Evolutionary conservation across 2,888 invertebrate species (phyloP).

Genomic region (Ceriagrion tenellum): DNA sequence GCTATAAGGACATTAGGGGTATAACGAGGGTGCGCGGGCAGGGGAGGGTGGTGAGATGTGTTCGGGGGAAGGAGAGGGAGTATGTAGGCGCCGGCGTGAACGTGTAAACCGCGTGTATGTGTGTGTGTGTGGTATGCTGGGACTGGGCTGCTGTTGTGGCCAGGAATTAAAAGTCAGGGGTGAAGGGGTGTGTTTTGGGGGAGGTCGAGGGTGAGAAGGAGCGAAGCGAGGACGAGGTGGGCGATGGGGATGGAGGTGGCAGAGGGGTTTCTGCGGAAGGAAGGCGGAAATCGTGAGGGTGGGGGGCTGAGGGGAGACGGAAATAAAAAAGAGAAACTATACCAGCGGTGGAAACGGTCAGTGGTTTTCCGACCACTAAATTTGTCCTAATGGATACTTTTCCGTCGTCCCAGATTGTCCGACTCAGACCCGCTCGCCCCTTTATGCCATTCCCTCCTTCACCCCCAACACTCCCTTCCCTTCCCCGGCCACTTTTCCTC

Average conservation of each 20-base stretch:
- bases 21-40: background rate
- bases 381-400: slow-evolving; percentile 67
- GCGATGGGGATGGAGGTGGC: background rate
- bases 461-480: background rate
- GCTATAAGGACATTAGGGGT: background rate
- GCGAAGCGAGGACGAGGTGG: background rate
- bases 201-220: background rate
- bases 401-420: slow-evolving; percentile 62
- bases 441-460: background rate
- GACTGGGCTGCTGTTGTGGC: slow-evolving; percentile 48
- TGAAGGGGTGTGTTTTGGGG: background rate
- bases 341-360: slow-evolving; percentile 60
- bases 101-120: background rate
- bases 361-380: slow-evolving; percentile 66
- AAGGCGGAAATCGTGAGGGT: background rate
- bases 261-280: background rate
- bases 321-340: slow-evolving; percentile 41
- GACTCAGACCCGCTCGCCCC: slow-evolving; percentile 13
- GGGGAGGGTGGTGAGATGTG: background rate
- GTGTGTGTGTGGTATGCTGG: slow-evolving; percentile 15
- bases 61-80: background rate
- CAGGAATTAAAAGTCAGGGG: slow-evolving; percentile 37
- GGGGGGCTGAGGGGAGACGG: background rate
- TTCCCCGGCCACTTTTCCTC: background rate
- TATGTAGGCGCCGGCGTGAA: slow-evolving; percentile 27